Percentiles rank a stretch among this genome's conserved stretches.
Evolutionary conservation across 2,888 invertebrate species (phyloP).

Genomic region (Ganaspis brasiliensis): DNA sequence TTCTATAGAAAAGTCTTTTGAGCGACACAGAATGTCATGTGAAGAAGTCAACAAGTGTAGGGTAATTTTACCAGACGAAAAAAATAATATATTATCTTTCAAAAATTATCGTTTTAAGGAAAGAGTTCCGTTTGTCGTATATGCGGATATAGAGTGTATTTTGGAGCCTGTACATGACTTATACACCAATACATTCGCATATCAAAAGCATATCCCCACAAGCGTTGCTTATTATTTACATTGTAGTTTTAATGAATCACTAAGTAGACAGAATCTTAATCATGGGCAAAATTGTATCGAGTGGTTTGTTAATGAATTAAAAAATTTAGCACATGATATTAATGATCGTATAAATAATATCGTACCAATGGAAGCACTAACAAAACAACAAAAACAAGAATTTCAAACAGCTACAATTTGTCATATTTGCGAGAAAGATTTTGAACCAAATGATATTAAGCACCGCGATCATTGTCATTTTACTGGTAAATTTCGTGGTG

Average conservation of each 20-base stretch:
- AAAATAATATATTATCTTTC: neutral
- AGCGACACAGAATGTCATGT: neutral
- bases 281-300: neutral
- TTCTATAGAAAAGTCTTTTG: neutral
- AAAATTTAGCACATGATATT: neutral
- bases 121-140: conserved; percentile 47
- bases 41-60: neutral
- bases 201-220: neutral
- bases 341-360: neutral
- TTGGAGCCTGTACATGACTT: neutral
- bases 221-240: neutral
- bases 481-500: conserved; percentile 47
- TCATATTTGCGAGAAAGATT: conserved; percentile 44
- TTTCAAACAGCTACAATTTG: conserved; percentile 21
- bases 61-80: neutral
- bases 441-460: conserved; percentile 10
- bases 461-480: conserved; percentile 49
- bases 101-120: neutral
- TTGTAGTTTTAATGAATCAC: conserved; percentile 5
- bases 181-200: neutral
- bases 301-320: neutral
- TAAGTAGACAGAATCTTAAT: neutral
- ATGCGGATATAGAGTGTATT: conserved; percentile 54
- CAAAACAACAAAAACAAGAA: neutral
- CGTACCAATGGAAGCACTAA: conserved; percentile 15